Base-by-base conservation (phyloP, 2,113 vertebrate genomes). In the Prinia subflava region DNA sequence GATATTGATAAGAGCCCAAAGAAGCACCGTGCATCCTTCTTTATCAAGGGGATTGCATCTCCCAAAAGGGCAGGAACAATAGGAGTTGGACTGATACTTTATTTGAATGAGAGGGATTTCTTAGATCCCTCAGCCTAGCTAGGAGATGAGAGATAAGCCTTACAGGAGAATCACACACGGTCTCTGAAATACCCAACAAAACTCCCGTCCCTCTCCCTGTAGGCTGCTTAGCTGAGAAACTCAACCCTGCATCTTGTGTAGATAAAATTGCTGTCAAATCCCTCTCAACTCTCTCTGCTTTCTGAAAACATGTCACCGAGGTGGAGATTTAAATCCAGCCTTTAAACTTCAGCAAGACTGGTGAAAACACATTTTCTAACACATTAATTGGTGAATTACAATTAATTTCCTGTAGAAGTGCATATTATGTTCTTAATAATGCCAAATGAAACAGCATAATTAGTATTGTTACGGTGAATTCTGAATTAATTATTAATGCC, bases 101-200 rank as follows among this genome's bases (percentile, higher is more conserved):
- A 95, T 97, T 94, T 93, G 91, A 93, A 94, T 83, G 82, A 87
- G 87, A 70, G 79, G 83, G 76, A 91, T 94, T 94, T 89, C 60
- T 87, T 42, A 88, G 75, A 95, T 95, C 89, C 74, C 65, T 85
- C 1, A 1, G 23, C 89, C 57, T 91, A 83, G 83, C 80, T 56
- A 6, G 59, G 77, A 95, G 83, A 85, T 96, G 89, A 90, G 81
- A 82, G 65, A 92, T 59, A 89, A 93, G 77, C 89, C 70, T 74
- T 37, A 42, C 9, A 81, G 94, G 47, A 69, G 84, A 94, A 92
- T 85, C 84, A n/a, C 35, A 27, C 53, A 37, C 8, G 9, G 55
- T 73, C 60, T 87, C 74, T 89, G 69, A 93, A 92, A 94, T 85
- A 94, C 50, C 57, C 74, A 53, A 1, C 69, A 68, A 55, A 84